phyloP scores from a whole-genome alignment of 2,113 vertebrate genomes.

The Arothron firmamentum region DNA sequence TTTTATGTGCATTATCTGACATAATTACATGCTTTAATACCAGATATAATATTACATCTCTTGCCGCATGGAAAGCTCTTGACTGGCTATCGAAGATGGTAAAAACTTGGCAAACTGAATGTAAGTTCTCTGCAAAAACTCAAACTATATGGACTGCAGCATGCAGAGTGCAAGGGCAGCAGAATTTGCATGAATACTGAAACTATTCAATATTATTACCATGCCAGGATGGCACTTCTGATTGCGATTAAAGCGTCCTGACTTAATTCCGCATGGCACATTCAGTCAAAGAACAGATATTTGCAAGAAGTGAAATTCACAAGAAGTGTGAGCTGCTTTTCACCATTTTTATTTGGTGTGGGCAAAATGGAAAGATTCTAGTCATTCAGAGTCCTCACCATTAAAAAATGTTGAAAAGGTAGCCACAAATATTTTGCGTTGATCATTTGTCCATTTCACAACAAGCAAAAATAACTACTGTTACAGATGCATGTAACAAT shows the following conservation, averaged over 20 bases:
- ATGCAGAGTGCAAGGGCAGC: constrained; percentile 25
- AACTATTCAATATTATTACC: background rate
- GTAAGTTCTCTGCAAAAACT: too few species aligned
- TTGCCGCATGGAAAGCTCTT: too few species aligned
- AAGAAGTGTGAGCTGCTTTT: constrained; percentile 46
- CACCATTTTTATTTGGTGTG: constrained; percentile 44
- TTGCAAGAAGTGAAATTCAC: constrained; percentile 5
- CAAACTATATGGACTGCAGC: background rate
- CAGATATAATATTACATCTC: too few species aligned
- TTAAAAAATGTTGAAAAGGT: constrained; percentile 10
- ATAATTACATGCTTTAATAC: too few species aligned
- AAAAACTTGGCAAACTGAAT: too few species aligned
- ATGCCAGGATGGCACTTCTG: background rate
- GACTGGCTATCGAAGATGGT: too few species aligned
- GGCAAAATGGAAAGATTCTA: constrained; percentile 4
- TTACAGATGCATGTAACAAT: background rate
- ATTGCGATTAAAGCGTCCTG: constrained; percentile 5
- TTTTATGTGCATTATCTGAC: too few species aligned
- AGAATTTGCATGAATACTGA: background rate
- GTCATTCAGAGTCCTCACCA: background rate
- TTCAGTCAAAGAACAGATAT: constrained; percentile 17
- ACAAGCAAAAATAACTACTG: background rate
- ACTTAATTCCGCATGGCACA: constrained; percentile 19
- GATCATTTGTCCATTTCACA: constrained; percentile 5
- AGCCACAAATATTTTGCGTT: constrained; percentile 15